These are phyloP conservation scores for Notarius quadriscutis DNA, from an alignment of 2,113 vertebrate species.

Conservation along the genomic window DNA sequence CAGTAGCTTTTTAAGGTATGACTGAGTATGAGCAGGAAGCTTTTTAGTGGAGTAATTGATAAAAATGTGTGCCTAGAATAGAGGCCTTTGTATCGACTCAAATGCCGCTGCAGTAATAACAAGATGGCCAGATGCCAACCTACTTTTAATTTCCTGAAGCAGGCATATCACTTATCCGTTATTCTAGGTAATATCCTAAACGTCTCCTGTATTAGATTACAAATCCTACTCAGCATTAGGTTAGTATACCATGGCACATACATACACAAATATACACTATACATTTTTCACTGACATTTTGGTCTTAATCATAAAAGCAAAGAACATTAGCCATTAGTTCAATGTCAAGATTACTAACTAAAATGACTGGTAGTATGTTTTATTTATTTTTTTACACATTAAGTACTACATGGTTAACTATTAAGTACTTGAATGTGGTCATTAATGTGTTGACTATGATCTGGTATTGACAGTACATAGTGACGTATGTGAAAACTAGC, in stretches of 20 bases:
- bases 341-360: neutral
- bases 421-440: neutral
- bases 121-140: conserved; percentile 27
- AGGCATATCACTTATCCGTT: conserved; percentile 9
- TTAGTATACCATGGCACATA: neutral
- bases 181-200: conserved; percentile 26
- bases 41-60: conserved; percentile 20
- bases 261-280: neutral
- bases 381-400: neutral
- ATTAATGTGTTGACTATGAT: neutral
- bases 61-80: neutral
- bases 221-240: conserved; percentile 6
- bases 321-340: neutral
- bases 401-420: neutral
- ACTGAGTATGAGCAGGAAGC: neutral
- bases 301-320: neutral
- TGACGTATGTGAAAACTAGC: neutral
- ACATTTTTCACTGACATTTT: neutral
- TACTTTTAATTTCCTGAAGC: conserved; percentile 27
- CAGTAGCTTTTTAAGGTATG: neutral
- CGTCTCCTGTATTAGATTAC: conserved; percentile 15
- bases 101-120: conserved; percentile 38
- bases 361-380: neutral
- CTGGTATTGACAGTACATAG: neutral
- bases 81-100: conserved; percentile 10